Evolutionary conservation across 2,797 vertebrate genomes (phyloP).

Genomic region (Tragelaphus eurycerus): DNA sequence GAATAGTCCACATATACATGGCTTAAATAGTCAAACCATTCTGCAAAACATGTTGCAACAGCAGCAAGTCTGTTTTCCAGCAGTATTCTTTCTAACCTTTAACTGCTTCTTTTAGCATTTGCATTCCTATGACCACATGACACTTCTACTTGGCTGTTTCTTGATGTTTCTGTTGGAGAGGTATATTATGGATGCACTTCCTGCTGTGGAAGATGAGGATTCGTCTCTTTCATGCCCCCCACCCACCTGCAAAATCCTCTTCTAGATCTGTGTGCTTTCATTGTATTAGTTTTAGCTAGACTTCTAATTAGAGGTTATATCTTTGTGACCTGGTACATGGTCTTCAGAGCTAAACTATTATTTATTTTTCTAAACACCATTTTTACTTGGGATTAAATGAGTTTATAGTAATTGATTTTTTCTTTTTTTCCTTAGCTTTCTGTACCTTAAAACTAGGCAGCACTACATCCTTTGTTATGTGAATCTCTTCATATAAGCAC

Average conservation of each 20-base stretch:
- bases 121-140: not conserved
- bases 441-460: not conserved
- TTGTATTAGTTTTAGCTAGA: not conserved
- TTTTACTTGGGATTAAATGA: not conserved
- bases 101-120: not conserved
- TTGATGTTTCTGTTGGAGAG: not conserved
- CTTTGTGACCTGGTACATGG: not conserved
- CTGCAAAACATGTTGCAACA: not conserved
- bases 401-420: not conserved
- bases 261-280: not conserved
- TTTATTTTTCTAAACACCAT: not conserved
- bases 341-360: not conserved
- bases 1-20: not conserved
- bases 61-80: not conserved
- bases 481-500: not conserved
- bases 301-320: not conserved
- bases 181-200: not conserved
- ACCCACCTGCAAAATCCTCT: not conserved
- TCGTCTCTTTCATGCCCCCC: not conserved
- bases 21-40: conserved; percentile 5
- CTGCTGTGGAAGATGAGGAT: not conserved
- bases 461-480: not conserved
- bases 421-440: not conserved
- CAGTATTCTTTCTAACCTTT: not conserved
- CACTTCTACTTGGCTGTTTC: not conserved